These are phyloP conservation scores for Zaprionus obscuricornis DNA, from an alignment of 2,888 invertebrate species.

Conservation along the genomic window DNA sequence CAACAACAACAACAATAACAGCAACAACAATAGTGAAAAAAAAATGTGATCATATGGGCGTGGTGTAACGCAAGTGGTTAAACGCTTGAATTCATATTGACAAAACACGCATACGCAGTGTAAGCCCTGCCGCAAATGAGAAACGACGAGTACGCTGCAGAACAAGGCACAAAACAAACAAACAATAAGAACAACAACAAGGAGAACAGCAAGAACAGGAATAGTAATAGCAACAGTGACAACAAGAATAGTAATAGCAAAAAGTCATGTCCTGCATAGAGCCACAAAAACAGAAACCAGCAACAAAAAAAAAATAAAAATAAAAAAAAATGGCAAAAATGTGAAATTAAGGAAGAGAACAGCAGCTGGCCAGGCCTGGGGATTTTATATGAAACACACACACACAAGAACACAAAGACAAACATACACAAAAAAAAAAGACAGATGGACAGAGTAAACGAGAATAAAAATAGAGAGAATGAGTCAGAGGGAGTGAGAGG, in stretches of 20 bases:
- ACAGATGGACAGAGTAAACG: too few species aligned
- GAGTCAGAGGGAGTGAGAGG: constrained; percentile 8
- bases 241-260: neutral
- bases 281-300: neutral
- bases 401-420: neutral
- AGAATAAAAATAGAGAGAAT: neutral
- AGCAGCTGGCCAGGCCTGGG: constrained; percentile 15
- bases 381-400: constrained; percentile 30
- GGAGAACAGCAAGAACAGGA: neutral
- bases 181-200: constrained; percentile 14
- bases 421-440: too few species aligned
- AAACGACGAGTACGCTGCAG: constrained; percentile 12
- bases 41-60: constrained; percentile 28
- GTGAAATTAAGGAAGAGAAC: constrained; percentile 48
- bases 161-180: constrained; percentile 6
- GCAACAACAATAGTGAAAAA: constrained; percentile 18
- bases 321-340: constrained; percentile 30
- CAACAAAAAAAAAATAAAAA: too few species aligned
- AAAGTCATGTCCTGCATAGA: too few species aligned
- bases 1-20: constrained; percentile 1
- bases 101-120: constrained; percentile 50
- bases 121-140: constrained; percentile 36
- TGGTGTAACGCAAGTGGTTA: constrained; percentile 28
- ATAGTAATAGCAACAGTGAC: neutral
- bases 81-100: constrained; percentile 53